A percentile compares a stretch with the other conserved stretches of the same genome.
Evolutionary conservation across 2,113 vertebrate species (phyloP).

Genomic region (Prochilodus magdalenae): DNA sequence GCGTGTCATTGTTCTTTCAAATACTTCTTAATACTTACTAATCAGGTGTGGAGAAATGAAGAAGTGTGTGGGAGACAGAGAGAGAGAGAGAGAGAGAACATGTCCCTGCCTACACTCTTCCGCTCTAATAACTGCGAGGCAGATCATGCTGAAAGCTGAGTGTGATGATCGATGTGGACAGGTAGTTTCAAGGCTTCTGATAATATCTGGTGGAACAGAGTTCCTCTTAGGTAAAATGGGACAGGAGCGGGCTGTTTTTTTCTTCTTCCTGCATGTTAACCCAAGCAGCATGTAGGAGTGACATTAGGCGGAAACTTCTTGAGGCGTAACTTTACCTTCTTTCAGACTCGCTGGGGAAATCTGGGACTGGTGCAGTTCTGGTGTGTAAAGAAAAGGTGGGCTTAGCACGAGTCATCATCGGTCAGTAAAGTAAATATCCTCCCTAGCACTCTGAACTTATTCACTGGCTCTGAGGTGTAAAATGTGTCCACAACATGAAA

Average conservation of each 20-base stretch:
- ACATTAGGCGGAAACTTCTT: not conserved
- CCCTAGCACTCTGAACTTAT: slow-evolving; percentile 39
- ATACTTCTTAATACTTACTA: slow-evolving; percentile 27
- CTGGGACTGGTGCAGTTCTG: not conserved
- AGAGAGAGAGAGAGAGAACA: not conserved
- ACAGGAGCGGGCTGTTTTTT: not conserved
- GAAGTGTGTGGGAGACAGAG: slow-evolving; percentile 30
- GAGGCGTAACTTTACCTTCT: not conserved
- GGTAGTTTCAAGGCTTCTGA: slow-evolving; percentile 75
- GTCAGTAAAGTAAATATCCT: slow-evolving; percentile 59
- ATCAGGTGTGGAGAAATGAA: slow-evolving; percentile 34
- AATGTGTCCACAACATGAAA: slow-evolving; percentile 55
- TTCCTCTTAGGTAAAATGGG: slow-evolving; percentile 54
- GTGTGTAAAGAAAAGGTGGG: not conserved
- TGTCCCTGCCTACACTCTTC: slow-evolving; percentile 70
- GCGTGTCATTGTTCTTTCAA: not conserved
- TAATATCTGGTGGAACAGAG: slow-evolving; percentile 63
- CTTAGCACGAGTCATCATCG: slow-evolving; percentile 56
- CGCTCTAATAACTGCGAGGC: slow-evolving; percentile 76
- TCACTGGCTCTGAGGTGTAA: slow-evolving; percentile 55
- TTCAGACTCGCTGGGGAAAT: not conserved
- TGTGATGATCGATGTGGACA: slow-evolving; percentile 76
- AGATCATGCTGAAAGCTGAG: slow-evolving; percentile 69
- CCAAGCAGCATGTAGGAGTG: slow-evolving; percentile 7
- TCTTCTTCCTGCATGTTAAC: slow-evolving; percentile 14